A percentile compares a stretch with the other conserved stretches of the same genome.
phyloP scores from a whole-genome alignment of 1,140 invertebrate genomes.

The Popillia japonica region DNA sequence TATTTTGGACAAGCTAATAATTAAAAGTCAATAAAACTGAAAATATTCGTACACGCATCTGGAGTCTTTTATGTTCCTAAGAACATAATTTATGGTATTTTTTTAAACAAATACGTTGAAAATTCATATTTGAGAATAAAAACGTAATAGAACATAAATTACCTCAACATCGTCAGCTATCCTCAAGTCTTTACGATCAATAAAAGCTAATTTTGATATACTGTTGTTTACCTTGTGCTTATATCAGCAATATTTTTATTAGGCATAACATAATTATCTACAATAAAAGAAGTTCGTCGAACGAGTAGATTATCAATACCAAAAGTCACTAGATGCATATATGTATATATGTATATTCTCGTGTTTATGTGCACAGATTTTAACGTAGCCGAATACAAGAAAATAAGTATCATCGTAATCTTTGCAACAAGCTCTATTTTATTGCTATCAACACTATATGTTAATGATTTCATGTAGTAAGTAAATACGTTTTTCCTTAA shows the following conservation, averaged over 20 bases:
- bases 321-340: background rate
- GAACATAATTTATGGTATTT: conserved; percentile 12
- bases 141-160: background rate
- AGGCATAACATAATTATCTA: conserved; percentile 1
- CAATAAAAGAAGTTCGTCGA: background rate
- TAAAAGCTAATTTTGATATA: conserved; percentile 19
- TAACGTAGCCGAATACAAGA: background rate
- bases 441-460: background rate
- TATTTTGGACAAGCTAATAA: background rate
- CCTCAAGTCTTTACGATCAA: background rate
- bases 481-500: background rate
- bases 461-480: background rate
- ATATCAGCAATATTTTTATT: conserved; percentile 7
- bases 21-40: conserved; percentile 7
- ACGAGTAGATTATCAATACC: too few relatives aligned
- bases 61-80: background rate
- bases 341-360: background rate
- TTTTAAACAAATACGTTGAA: background rate
- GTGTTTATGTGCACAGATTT: background rate
- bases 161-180: conserved; percentile 9
- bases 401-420: background rate
- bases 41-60: conserved; percentile 6
- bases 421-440: conserved; percentile 6
- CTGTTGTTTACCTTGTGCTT: background rate
- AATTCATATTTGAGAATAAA: conserved; percentile 15